Conservation (phyloP, 2,113 vertebrate species). For the Pelobates fuscus region DNA sequence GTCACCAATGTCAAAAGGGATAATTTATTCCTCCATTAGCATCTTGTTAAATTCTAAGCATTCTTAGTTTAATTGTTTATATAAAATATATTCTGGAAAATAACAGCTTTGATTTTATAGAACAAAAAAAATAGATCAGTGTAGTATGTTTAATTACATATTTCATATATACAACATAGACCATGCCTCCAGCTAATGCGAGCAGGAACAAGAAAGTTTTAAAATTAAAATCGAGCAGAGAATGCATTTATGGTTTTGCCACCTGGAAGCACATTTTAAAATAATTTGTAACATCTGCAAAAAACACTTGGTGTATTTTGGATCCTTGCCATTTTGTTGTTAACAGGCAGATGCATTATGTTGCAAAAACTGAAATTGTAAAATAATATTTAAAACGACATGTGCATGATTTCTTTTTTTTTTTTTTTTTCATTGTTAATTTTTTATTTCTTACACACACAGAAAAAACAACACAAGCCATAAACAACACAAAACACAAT, state of each 20-base stretch:
- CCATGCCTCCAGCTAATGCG: too few relatives aligned
- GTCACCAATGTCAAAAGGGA: constrained; percentile 27
- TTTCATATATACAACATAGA: too few relatives aligned
- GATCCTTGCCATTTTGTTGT: neutral
- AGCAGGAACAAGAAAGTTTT: neutral
- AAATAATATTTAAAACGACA: too few relatives aligned
- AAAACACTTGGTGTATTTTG: neutral
- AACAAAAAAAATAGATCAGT: neutral
- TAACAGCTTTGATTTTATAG: neutral
- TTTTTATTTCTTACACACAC: too few relatives aligned
- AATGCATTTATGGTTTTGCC: constrained; percentile 26
- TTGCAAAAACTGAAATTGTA: too few relatives aligned
- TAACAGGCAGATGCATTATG: neutral
- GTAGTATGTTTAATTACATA: neutral
- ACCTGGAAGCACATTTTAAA: constrained; percentile 20
- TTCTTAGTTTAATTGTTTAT: neutral
- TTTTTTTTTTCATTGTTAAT: too few relatives aligned
- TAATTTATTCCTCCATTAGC: constrained; percentile 13
- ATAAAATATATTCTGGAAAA: neutral
- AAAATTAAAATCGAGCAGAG: constrained; percentile 2
- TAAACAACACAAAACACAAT: too few relatives aligned
- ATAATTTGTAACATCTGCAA: constrained; percentile 23
- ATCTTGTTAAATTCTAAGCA: neutral
- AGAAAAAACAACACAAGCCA: too few relatives aligned
- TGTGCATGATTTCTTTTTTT: too few relatives aligned